Base-by-base conservation (phyloP, 1,140 invertebrate species). In the Uloborus diversus region DNA sequence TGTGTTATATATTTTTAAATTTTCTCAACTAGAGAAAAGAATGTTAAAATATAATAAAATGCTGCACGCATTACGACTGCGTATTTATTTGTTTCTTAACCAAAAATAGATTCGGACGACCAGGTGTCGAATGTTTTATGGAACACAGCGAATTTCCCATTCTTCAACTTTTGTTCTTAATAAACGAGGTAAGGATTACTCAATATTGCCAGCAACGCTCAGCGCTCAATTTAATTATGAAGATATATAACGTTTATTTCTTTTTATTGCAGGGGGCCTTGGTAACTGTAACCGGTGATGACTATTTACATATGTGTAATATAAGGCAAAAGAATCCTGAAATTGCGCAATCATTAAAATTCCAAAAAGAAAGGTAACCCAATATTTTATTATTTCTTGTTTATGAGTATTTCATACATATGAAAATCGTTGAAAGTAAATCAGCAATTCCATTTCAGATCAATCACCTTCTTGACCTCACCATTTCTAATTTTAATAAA, bases 251-350 rank as follows among this genome's bases (percentile, higher is more conserved):
- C 35, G 9, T 32, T 32, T 5, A 56, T 53, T 17, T 68, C 27
- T 25, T 32, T 78, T 27, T 64, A 9, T 80, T 61, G 33, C 82
- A 90, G 89, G 98, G 97, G 81, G 94, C 94, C 28, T 89, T 99
- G 56, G 92, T 99, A 70, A 96, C 96, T 5, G 94, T 94, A 64
- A 97, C 96, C 47, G 92, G 94, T 3, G 97, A 99, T 88, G 96
- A 99, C 87, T 93, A 92, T 82, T 87, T 99, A 62, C 96, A 99
- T 88, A 90, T 99, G 82, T 99, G 98, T 98, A 98, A 95, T 89
- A 96, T 97, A 88, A 90, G 95, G 81, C 82, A 81, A 20, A 84
- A 84, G 37, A 69, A 65, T 82, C 96, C 96, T 56, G 96, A 97
- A 87, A 92, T 99, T 84, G 93, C 97, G 81, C 96, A 99, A 88